These are phyloP conservation scores for Sminthurinus aureus DNA, from an alignment of 2,888 invertebrate species.

Conservation along the genomic window DNA sequence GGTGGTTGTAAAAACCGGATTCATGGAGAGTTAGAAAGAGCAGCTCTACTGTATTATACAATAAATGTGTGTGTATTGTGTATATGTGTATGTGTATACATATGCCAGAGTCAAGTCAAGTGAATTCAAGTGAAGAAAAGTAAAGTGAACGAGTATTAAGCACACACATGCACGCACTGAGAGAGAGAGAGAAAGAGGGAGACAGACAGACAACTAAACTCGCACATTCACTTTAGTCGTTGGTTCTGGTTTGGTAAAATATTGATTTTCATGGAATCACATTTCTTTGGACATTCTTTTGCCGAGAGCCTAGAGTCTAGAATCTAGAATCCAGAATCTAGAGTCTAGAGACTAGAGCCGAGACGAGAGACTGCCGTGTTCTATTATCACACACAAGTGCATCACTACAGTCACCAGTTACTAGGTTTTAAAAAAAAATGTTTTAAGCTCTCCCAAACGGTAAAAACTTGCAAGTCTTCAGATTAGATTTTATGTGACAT, in stretches of 20 bases:
- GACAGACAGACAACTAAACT: neutral
- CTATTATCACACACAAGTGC: constrained; percentile 23
- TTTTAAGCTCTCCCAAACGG: constrained; percentile 15
- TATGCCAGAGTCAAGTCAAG: too few relatives aligned
- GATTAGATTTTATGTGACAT: constrained; percentile 9
- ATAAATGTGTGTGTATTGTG: too few relatives aligned
- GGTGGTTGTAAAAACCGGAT: too few relatives aligned
- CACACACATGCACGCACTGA: too few relatives aligned
- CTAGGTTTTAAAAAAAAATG: constrained; percentile 7
- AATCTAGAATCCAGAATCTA: too few relatives aligned
- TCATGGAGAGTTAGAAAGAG: too few relatives aligned
- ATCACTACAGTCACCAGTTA: neutral
- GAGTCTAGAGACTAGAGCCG: neutral
- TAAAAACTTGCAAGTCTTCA: neutral
- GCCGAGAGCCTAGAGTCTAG: neutral
- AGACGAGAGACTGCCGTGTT: constrained; percentile 9
- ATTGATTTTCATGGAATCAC: constrained; percentile 26
- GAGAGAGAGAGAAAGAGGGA: neutral
- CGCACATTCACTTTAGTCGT: neutral
- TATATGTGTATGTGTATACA: too few relatives aligned
- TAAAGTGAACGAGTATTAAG: too few relatives aligned
- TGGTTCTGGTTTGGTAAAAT: neutral
- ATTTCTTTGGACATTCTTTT: constrained; percentile 17
- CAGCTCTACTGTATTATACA: too few relatives aligned
- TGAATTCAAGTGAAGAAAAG: too few relatives aligned